These are phyloP conservation scores for Anableps anableps DNA, from an alignment of 2,797 vertebrate genomes.

Conservation along the genomic window DNA sequence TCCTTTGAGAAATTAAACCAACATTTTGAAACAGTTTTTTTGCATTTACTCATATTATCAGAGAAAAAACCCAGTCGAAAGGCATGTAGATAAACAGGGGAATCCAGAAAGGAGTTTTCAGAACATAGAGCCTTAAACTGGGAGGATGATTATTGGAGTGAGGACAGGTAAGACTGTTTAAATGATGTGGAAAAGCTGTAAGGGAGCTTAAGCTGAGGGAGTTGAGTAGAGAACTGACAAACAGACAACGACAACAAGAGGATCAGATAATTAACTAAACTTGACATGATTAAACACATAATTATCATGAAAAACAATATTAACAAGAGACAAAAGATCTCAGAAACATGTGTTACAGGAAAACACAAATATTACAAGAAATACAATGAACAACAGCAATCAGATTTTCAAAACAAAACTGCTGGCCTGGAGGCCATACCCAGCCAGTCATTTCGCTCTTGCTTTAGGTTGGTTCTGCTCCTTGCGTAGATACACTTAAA, in stretches of 20 bases:
- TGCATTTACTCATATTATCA: background rate
- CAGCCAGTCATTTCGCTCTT: background rate
- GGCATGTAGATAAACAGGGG: background rate
- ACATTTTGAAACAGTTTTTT: background rate
- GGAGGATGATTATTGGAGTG: background rate
- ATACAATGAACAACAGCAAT: background rate
- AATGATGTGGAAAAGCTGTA: background rate
- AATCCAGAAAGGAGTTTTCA: background rate
- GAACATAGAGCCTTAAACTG: background rate
- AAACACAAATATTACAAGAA: background rate
- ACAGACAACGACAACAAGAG: background rate
- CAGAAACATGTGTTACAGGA: background rate
- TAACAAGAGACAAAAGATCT: background rate
- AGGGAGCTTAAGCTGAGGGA: background rate
- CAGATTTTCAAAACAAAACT: background rate
- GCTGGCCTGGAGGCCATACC: background rate
- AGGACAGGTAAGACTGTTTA: background rate
- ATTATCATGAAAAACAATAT: background rate
- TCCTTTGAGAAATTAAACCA: background rate
- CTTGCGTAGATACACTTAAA: slow-evolving; percentile 12
- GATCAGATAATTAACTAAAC: background rate
- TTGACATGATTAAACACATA: background rate
- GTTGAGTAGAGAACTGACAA: background rate
- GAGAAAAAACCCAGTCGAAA: background rate
- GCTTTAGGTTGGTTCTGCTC: background rate